Conservation (phyloP, 2,888 invertebrate genomes). For the Urechis unicinctus region DNA sequence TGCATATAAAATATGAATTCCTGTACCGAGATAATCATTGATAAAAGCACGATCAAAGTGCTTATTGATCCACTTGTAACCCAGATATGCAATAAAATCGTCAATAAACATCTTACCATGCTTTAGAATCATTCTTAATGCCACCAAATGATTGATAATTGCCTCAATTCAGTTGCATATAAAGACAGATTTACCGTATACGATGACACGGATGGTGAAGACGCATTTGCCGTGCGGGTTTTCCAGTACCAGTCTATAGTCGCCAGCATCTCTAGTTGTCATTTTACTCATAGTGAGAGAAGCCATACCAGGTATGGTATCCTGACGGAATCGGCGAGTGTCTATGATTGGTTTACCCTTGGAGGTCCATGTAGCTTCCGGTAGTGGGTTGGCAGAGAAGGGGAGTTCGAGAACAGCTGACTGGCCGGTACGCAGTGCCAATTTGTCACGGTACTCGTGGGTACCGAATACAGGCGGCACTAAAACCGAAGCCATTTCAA, state of each 20-base stretch:
- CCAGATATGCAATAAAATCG: no score
- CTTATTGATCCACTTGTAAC: no score
- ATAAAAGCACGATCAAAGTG: not conserved
- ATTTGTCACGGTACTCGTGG: slow-evolving; percentile 18
- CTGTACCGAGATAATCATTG: no score
- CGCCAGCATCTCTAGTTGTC: slow-evolving; percentile 31
- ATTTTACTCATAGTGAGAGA: slow-evolving; percentile 24
- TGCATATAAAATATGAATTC: no score
- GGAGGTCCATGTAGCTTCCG: slow-evolving; percentile 25
- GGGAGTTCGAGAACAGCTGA: slow-evolving; percentile 26
- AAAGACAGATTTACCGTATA: slow-evolving; percentile 59
- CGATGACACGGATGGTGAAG: slow-evolving; percentile 40
- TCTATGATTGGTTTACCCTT: slow-evolving; percentile 16
- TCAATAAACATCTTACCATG: no score
- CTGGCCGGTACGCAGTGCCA: slow-evolving; percentile 22
- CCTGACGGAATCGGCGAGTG: slow-evolving; percentile 16
- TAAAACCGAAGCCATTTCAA: slow-evolving; percentile 11
- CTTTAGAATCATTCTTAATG: no score
- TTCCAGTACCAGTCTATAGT: slow-evolving; percentile 54
- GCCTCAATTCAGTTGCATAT: no score
- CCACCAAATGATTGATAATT: no score
- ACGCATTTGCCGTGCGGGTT: slow-evolving; percentile 74
- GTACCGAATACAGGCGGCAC: slow-evolving; percentile 19
- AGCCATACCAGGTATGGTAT: slow-evolving; percentile 18
- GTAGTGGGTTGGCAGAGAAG: slow-evolving; percentile 24